Conservation (phyloP, 2,113 vertebrate genomes). For the Ameiurus melas region DNA sequence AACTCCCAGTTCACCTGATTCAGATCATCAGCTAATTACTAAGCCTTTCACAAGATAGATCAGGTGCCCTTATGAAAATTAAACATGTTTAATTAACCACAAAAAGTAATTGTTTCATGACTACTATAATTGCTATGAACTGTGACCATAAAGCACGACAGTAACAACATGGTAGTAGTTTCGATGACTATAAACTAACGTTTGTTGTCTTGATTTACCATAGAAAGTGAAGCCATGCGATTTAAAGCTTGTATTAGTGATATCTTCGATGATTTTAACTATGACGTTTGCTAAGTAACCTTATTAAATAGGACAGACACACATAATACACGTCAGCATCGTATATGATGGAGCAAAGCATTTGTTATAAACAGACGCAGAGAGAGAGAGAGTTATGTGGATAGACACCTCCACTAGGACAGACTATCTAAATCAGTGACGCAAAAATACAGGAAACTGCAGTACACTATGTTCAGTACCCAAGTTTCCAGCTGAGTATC, state of each 20-base stretch:
- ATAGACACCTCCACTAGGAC: background rate
- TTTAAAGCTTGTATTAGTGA: conserved; percentile 57
- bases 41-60: background rate
- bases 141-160: background rate
- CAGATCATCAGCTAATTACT: conserved; percentile 14
- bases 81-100: conserved; percentile 11
- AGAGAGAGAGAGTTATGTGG: background rate
- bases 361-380: background rate
- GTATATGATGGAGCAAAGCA: background rate
- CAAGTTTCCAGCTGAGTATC: background rate
- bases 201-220: background rate
- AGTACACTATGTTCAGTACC: background rate
- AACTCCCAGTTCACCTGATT: conserved; percentile 9
- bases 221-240: conserved; percentile 12
- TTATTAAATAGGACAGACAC: conserved; percentile 34
- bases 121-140: background rate
- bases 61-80: conserved; percentile 1
- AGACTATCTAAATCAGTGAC: background rate
- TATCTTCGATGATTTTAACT: conserved; percentile 53
- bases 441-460: background rate
- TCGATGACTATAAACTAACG: background rate
- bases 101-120: background rate
- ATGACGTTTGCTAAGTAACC: conserved; percentile 28
- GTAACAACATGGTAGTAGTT: background rate
- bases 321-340: background rate